A percentile compares a stretch with the other conserved stretches of the same genome.
Conservation (phyloP, 2,888 invertebrate species). For the Argyresthia albistria region DNA sequence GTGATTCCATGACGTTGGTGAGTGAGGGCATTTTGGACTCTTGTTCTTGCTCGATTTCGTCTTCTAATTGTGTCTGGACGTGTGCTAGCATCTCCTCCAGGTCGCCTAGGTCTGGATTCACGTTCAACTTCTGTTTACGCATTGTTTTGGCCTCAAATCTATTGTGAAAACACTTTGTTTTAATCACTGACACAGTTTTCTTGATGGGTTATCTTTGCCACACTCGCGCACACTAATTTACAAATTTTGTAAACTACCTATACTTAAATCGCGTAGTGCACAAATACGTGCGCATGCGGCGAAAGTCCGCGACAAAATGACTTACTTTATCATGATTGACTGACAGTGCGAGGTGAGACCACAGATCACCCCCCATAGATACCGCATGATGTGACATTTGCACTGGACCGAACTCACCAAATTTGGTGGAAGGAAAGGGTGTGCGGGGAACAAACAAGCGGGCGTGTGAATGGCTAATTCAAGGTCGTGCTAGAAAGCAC, state of each 20-base stretch:
- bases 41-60: conserved; percentile 55
- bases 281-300: background rate
- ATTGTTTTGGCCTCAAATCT: conserved; percentile 6
- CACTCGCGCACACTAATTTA: no score
- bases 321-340: background rate
- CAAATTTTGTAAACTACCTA: background rate
- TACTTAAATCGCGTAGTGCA: background rate
- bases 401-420: no score
- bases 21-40: conserved; percentile 48
- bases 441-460: no score
- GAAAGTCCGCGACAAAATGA: background rate
- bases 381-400: no score
- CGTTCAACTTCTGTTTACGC: conserved; percentile 39
- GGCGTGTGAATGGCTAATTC: no score
- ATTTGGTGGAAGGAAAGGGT: no score
- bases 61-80: conserved; percentile 58
- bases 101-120: conserved; percentile 60
- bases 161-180: background rate
- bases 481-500: no score
- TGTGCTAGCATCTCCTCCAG: conserved; percentile 64
- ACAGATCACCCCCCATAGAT: no score
- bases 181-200: conserved; percentile 7
- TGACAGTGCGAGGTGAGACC: background rate
- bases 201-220: conserved; percentile 10
- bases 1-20: conserved; percentile 49